Conservation (phyloP, 2,113 vertebrate genomes). For the Mirounga angustirostris region DNA sequence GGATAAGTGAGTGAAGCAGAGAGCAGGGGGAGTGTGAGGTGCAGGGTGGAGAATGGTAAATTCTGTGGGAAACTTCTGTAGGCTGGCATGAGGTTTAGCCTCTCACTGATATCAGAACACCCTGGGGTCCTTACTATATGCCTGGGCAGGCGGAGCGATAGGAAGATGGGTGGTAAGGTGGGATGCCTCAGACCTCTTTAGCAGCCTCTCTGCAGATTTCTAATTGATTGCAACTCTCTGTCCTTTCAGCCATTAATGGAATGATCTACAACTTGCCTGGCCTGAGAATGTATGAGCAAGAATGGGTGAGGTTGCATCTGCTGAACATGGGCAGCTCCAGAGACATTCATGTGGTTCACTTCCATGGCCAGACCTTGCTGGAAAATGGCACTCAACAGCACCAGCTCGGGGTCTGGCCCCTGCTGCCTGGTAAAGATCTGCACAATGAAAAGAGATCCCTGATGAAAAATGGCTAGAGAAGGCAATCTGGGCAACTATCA, state of each 20-base stretch:
- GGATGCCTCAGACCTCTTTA: neutral
- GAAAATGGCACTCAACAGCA: constrained; percentile 90
- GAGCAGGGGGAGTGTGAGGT: neutral
- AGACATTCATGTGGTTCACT: constrained; percentile 95
- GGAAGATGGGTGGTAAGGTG: neutral
- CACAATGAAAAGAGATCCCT: neutral
- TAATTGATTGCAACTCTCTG: neutral
- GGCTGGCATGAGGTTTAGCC: neutral
- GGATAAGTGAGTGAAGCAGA: neutral
- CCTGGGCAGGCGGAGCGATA: neutral
- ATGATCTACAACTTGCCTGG: constrained; percentile 93
- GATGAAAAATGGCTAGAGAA: neutral
- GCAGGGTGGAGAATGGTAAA: neutral
- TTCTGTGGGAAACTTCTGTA: neutral
- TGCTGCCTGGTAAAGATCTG: constrained; percentile 92
- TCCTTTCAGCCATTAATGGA: constrained; percentile 95
- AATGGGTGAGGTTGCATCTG: constrained; percentile 93
- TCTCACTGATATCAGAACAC: neutral
- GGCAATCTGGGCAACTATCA: neutral
- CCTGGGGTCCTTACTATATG: neutral
- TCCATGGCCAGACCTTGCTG: constrained; percentile 96
- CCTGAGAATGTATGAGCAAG: constrained; percentile 94
- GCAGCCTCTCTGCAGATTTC: neutral
- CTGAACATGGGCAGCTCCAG: constrained; percentile 94
- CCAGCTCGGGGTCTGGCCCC: constrained; percentile 92